A percentile compares a stretch with the other conserved stretches of the same genome.
Evolutionary conservation across 2,113 vertebrate genomes (phyloP).

Genomic region (Engraulis encrasicolus): DNA sequence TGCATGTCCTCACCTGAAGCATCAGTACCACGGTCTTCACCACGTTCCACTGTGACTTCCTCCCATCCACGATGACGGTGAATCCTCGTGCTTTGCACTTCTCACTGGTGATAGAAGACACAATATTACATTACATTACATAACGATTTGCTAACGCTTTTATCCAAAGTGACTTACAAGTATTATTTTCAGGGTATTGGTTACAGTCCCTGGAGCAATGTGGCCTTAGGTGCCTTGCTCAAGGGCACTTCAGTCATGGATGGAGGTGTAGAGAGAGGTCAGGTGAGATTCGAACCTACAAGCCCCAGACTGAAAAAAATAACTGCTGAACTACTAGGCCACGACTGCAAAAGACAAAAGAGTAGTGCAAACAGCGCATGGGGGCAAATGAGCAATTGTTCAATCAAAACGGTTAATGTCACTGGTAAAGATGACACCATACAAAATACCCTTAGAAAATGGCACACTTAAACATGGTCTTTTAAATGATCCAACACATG

Average conservation of each 20-base stretch:
- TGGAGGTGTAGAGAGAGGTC: no score
- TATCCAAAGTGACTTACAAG: no score
- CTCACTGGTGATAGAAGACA: conserved; percentile 73
- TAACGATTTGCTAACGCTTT: no score
- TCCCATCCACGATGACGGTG: conserved; percentile 97
- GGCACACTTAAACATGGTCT: background rate
- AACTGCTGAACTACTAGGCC: no score
- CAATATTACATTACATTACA: no score
- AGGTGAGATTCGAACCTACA: no score
- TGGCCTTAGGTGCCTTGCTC: no score
- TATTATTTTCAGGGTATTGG: no score
- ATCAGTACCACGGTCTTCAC: conserved; percentile 98
- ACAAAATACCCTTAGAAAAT: background rate
- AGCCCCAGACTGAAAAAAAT: no score
- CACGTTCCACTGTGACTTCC: conserved; percentile 96
- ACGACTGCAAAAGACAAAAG: no score
- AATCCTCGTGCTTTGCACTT: conserved; percentile 98
- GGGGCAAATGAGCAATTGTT: background rate
- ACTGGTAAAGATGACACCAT: background rate
- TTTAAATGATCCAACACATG: background rate
- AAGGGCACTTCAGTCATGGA: no score
- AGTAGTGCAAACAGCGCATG: background rate
- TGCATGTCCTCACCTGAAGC: conserved; percentile 87
- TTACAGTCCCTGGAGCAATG: no score
- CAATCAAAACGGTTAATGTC: background rate